These are phyloP conservation scores for Nannospalax galili DNA, from an alignment of 2,113 vertebrate genomes.

Conservation along the genomic window DNA sequence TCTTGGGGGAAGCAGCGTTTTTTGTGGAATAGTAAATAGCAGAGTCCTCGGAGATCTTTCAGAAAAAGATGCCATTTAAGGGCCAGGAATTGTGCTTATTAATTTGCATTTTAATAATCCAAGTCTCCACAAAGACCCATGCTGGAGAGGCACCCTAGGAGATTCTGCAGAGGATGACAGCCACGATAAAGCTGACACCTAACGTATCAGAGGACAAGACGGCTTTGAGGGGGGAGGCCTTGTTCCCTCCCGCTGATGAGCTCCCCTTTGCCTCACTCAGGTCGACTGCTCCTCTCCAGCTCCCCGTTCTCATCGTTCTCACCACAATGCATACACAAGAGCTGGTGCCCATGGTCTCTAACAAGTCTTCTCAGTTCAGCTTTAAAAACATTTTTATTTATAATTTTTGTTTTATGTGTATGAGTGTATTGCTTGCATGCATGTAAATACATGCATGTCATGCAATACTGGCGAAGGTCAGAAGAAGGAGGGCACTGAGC, in stretches of 20 bases:
- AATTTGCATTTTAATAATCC: constrained; percentile 74
- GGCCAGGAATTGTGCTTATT: constrained; percentile 56
- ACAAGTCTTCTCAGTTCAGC: background rate
- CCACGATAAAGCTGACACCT: background rate
- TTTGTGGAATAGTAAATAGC: constrained; percentile 41
- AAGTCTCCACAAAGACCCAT: constrained; percentile 51
- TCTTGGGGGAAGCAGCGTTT: constrained; percentile 45
- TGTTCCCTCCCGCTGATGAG: background rate
- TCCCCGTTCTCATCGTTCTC: too few relatives aligned
- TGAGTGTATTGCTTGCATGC: too few relatives aligned
- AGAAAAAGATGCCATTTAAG: constrained; percentile 34
- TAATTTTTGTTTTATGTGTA: background rate
- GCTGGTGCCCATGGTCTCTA: background rate
- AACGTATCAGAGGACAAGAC: background rate
- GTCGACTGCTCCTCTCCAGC: fast-evolving
- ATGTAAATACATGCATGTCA: too few relatives aligned
- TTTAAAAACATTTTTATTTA: background rate
- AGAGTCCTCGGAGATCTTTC: constrained; percentile 21
- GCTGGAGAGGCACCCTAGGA: background rate
- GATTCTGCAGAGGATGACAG: background rate
- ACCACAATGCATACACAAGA: too few relatives aligned
- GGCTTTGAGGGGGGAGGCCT: background rate
- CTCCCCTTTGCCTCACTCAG: background rate
- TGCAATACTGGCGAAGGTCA: too few relatives aligned
- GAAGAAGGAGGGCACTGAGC: too few relatives aligned